A percentile compares a stretch with the other conserved stretches of the same genome.
phyloP scores from a whole-genome alignment of 2,113 vertebrate genomes.

The Rhabdomys dilectus region DNA sequence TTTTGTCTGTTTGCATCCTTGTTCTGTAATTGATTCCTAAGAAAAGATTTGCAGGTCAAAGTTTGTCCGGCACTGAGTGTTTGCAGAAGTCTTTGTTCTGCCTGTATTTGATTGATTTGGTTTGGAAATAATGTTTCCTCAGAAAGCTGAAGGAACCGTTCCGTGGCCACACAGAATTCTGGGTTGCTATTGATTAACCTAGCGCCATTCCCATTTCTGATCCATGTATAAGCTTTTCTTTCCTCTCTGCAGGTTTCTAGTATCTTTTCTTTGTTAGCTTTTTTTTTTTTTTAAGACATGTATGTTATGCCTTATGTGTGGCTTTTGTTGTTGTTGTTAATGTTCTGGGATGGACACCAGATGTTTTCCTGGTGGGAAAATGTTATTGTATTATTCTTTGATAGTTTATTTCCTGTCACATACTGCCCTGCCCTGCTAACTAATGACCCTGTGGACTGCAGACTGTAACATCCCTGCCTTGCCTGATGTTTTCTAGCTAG shows the following conservation, averaged over 20 bases:
- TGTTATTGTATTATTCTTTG: slow-evolving; percentile 56
- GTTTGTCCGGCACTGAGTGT: background rate
- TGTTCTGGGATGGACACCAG: slow-evolving; percentile 29
- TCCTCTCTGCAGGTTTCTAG: background rate
- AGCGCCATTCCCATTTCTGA: slow-evolving; percentile 6
- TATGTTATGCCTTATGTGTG: background rate
- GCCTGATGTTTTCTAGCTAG: background rate
- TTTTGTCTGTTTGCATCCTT: slow-evolving; percentile 12
- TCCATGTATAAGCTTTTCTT: slow-evolving; percentile 19
- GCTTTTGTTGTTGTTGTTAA: background rate
- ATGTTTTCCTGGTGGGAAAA: slow-evolving; percentile 67
- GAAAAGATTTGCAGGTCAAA: background rate
- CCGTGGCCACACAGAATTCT: background rate
- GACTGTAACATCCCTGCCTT: background rate
- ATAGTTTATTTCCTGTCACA: slow-evolving; percentile 45
- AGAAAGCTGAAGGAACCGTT: background rate
- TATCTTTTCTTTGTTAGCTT: slow-evolving; percentile 38
- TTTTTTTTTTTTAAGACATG: slow-evolving; percentile 14
- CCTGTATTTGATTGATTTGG: background rate
- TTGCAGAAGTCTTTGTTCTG: slow-evolving; percentile 34
- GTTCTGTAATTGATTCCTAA: slow-evolving; percentile 41
- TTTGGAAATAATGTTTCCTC: slow-evolving; percentile 46
- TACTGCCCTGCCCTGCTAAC: background rate
- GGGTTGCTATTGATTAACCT: background rate
- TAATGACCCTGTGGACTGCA: background rate